These are phyloP conservation scores for Cataglyphis altisquamis DNA, from an alignment of 2,888 invertebrate genomes.

Conservation along the genomic window DNA sequence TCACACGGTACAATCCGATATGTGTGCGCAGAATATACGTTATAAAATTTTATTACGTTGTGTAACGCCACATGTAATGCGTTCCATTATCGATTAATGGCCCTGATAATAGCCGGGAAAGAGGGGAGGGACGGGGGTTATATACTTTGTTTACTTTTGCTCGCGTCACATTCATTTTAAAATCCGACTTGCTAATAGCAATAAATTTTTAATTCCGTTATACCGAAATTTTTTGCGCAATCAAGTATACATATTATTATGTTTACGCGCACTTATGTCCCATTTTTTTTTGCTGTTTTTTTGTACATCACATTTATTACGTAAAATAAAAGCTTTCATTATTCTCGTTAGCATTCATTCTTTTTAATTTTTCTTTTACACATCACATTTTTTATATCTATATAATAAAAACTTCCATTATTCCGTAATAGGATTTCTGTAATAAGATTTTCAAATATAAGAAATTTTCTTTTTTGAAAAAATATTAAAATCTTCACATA, in stretches of 20 bases:
- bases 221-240: conserved; percentile 15
- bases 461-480: background rate
- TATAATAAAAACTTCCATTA: background rate
- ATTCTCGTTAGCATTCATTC: too few relatives aligned
- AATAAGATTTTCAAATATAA: background rate
- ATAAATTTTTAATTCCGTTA: conserved; percentile 36
- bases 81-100: conserved; percentile 55
- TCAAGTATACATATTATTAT: background rate
- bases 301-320: background rate
- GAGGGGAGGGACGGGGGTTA: background rate
- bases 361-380: background rate
- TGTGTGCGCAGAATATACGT: conserved; percentile 37
- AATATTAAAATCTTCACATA: background rate
- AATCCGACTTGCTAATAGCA: conserved; percentile 36
- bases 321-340: background rate
- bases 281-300: background rate
- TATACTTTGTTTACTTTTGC: conserved; percentile 43
- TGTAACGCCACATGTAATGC: conserved; percentile 53
- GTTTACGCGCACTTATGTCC: background rate
- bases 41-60: conserved; percentile 53
- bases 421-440: background rate
- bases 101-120: conserved; percentile 38
- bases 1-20: conserved; percentile 42
- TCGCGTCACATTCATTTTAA: conserved; percentile 38
- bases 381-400: background rate